phyloP scores from a whole-genome alignment of 2,113 vertebrate genomes.

The Caranx ignobilis region DNA sequence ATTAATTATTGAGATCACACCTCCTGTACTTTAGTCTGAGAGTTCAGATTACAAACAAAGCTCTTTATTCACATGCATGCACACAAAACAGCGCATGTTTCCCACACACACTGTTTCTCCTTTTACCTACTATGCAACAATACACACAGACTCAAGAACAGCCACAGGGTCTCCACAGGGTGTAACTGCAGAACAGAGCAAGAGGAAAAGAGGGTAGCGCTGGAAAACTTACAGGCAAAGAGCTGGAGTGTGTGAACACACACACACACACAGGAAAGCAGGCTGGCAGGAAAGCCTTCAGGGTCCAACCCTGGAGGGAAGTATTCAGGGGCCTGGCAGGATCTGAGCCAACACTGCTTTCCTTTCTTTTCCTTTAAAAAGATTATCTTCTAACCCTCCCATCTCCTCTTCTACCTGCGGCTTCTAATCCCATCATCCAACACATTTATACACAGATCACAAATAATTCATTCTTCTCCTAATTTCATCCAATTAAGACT shows the following conservation, averaged over 20 bases:
- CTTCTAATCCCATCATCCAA: slow-evolving; percentile 27
- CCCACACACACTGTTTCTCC: background rate
- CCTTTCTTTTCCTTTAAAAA: slow-evolving; percentile 34
- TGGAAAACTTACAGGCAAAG: slow-evolving; percentile 9
- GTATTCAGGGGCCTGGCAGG: background rate
- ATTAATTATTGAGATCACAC: slow-evolving; percentile 60
- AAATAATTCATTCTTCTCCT: slow-evolving; percentile 49
- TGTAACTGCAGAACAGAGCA: background rate
- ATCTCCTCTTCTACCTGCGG: slow-evolving; percentile 36
- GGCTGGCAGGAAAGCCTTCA: slow-evolving; percentile 22
- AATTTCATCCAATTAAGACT: slow-evolving; percentile 48
- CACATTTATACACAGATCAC: slow-evolving; percentile 27
- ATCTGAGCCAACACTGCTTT: slow-evolving; percentile 25
- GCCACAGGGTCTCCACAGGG: slow-evolving; percentile 29
- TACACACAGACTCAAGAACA: slow-evolving; percentile 5
- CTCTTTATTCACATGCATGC: slow-evolving; percentile 8
- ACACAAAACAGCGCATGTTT: slow-evolving; percentile 7
- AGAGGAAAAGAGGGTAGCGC: background rate
- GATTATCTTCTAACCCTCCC: slow-evolving; percentile 11
- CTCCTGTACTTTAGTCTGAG: background rate
- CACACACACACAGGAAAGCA: slow-evolving; percentile 4
- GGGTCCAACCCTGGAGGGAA: background rate
- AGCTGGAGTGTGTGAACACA: background rate
- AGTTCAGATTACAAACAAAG: slow-evolving; percentile 37
- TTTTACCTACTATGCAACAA: slow-evolving; percentile 19